A percentile compares a stretch with the other conserved stretches of the same genome.
These are phyloP conservation scores for Peromyscus attwateri DNA, from an alignment of 2,797 vertebrate species.

Conservation along the genomic window DNA sequence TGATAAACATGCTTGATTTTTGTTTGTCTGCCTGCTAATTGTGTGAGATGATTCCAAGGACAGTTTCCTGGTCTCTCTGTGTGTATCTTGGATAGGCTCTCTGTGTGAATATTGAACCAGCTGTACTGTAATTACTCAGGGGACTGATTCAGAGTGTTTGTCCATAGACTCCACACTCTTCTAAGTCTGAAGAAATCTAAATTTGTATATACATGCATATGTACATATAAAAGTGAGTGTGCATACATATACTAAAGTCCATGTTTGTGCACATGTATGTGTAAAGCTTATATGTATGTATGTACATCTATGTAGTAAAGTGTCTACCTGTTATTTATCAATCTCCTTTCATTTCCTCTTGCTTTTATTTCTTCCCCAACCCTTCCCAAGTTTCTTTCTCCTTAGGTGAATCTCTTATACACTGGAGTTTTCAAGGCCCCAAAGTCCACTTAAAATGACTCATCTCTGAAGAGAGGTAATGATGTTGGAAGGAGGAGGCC, in stretches of 20 bases:
- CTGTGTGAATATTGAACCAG: not conserved
- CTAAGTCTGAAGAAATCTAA: not conserved
- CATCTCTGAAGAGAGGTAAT: not conserved
- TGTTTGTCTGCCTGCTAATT: conserved; percentile 64
- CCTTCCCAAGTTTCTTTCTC: not conserved
- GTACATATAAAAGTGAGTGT: not conserved
- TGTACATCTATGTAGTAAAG: not conserved
- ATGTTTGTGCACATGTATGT: no score
- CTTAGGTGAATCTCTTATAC: not conserved
- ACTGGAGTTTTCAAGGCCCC: not conserved
- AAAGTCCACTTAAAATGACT: not conserved
- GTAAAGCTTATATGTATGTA: not conserved
- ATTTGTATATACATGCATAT: not conserved
- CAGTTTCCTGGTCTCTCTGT: not conserved
- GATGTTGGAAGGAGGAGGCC: not conserved
- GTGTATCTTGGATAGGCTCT: conserved; percentile 25
- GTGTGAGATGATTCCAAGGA: conserved; percentile 42
- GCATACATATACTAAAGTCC: not conserved
- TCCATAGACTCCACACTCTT: not conserved
- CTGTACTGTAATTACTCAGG: not conserved
- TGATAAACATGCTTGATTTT: not conserved
- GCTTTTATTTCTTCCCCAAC: not conserved
- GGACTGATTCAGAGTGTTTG: not conserved
- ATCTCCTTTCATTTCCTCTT: not conserved
- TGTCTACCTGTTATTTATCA: not conserved